Conservation (phyloP, 2,113 vertebrate species). For the Daboia siamensis region DNA sequence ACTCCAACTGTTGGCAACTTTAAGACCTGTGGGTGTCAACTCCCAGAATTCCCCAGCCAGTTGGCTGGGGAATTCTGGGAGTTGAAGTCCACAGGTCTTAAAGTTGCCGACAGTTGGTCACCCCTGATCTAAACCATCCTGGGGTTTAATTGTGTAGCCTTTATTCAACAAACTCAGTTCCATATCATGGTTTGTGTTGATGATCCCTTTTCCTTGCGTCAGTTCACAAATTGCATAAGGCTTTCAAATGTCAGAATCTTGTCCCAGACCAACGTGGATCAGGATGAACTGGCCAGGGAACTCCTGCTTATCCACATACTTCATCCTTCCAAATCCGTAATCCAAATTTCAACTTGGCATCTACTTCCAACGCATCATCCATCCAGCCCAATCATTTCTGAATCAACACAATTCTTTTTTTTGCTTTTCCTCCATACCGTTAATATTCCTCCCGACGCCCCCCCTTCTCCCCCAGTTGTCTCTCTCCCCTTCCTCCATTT, state of each 20-base stretch:
- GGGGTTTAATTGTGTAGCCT: neutral
- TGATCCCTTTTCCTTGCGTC: neutral
- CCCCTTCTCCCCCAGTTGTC: neutral
- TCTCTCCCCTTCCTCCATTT: conserved; percentile 6
- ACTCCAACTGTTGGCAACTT: neutral
- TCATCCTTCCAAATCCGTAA: neutral
- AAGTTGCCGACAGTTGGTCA: neutral
- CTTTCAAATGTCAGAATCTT: neutral
- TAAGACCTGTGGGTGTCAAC: neutral
- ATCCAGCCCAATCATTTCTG: conserved; percentile 38
- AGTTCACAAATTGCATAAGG: neutral
- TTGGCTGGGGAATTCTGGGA: neutral
- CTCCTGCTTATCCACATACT: neutral
- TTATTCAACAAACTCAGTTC: neutral
- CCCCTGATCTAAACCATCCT: neutral
- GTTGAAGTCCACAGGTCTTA: neutral
- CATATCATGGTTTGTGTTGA: neutral
- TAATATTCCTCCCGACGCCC: conserved; percentile 28
- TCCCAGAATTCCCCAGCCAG: neutral
- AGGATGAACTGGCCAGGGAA: neutral
- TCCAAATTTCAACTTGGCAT: neutral
- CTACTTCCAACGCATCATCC: conserved; percentile 48
- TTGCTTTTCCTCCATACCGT: conserved; percentile 47
- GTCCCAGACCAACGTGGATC: neutral
- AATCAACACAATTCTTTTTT: conserved; percentile 52